Conservation (phyloP, 2,888 invertebrate genomes). For the Dastarcus helophoroides region DNA sequence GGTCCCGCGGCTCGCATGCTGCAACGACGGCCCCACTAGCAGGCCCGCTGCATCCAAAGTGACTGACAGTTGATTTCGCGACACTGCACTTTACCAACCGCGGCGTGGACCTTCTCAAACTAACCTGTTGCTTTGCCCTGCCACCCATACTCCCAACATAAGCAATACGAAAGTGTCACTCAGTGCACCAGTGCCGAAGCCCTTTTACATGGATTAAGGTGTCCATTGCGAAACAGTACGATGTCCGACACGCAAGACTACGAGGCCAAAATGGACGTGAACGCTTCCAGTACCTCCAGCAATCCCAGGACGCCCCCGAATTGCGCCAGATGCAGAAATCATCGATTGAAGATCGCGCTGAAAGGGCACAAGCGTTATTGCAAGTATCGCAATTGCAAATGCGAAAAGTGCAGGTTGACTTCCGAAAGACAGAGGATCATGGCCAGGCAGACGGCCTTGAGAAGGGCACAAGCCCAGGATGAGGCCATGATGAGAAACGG, state of each 20-base stretch:
- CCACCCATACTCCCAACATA: slow-evolving; percentile 2
- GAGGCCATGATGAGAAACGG: slow-evolving; percentile 45
- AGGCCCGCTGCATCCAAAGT: slow-evolving; percentile 31
- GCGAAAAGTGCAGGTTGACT: slow-evolving; percentile 77
- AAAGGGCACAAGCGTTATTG: slow-evolving; percentile 92
- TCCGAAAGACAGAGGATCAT: slow-evolving; percentile 80
- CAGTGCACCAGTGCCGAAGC: slow-evolving; percentile 3
- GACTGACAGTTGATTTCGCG: slow-evolving; percentile 34
- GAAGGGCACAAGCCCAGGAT: slow-evolving; percentile 78
- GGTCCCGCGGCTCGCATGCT: slow-evolving; percentile 32
- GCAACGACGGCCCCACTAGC: slow-evolving; percentile 33
- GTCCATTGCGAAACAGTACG: neutral
- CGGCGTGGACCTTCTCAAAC: slow-evolving; percentile 2
- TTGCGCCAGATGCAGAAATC: slow-evolving; percentile 87
- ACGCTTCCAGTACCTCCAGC: slow-evolving; percentile 44
- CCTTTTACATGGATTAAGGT: slow-evolving; percentile 1
- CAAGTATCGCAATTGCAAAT: slow-evolving; percentile 70
- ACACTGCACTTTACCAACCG: slow-evolving; percentile 10
- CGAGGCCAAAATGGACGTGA: slow-evolving; percentile 42
- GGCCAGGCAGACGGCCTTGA: slow-evolving; percentile 75
- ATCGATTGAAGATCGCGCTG: slow-evolving; percentile 74
- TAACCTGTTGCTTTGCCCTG: slow-evolving; percentile 10
- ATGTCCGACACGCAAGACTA: slow-evolving; percentile 44
- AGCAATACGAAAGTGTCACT: slow-evolving; percentile 9
- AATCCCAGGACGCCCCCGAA: slow-evolving; percentile 73